Evolutionary conservation across 2,888 invertebrate species (phyloP).

Genomic region (Leptopilina drosophilae): DNA sequence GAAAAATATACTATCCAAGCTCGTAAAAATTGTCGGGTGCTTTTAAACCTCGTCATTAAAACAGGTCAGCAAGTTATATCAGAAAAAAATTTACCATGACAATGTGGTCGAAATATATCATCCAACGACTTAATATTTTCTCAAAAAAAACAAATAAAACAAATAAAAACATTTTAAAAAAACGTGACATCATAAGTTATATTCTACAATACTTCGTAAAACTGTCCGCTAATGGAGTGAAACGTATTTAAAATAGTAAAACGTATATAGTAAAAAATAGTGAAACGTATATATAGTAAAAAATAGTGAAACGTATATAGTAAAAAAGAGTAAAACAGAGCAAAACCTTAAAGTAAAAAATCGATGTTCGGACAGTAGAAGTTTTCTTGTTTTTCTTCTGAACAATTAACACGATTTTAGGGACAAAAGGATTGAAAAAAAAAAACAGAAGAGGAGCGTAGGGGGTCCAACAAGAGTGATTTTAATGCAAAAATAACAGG

Average conservation of each 20-base stretch:
- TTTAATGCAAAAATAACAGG: conserved; percentile 73
- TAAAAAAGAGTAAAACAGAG: too few species aligned
- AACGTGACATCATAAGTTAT: neutral
- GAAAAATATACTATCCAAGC: neutral
- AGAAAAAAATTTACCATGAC: neutral
- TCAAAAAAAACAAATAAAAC: neutral
- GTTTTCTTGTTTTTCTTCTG: conserved; percentile 51
- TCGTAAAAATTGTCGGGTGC: conserved; percentile 29
- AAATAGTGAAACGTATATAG: too few species aligned
- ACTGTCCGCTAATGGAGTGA: too few species aligned
- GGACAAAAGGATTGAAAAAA: conserved; percentile 52
- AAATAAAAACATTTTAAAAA: conserved; percentile 1
- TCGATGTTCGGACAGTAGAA: neutral
- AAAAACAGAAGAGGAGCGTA: conserved; percentile 47
- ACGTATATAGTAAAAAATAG: too few species aligned
- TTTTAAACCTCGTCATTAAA: conserved; percentile 19
- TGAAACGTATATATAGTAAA: too few species aligned
- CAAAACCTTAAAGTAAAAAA: conserved; percentile 21
- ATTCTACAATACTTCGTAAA: too few species aligned
- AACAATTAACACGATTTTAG: conserved; percentile 60
- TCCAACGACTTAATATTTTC: neutral
- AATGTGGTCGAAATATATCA: conserved; percentile 1
- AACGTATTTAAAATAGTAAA: too few species aligned
- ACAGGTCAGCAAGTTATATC: neutral
- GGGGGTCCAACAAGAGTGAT: conserved; percentile 58